Percentiles rank a stretch among this genome's conserved stretches.
Conservation (phyloP, 2,888 invertebrate species). For the Rhopalosiphum nymphaeae region DNA sequence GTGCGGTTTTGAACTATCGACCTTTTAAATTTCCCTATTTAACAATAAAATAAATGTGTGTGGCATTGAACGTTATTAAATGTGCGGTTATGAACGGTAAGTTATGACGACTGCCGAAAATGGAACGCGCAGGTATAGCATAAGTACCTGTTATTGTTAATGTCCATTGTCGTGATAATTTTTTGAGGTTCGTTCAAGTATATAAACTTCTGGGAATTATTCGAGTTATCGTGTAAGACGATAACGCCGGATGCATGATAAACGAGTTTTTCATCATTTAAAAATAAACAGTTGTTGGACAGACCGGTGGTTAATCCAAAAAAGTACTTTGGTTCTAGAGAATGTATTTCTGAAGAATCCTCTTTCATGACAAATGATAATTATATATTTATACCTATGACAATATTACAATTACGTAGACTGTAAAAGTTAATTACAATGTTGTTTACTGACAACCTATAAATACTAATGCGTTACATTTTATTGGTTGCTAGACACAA, state of each 20-base stretch:
- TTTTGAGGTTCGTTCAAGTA: slow-evolving; percentile 78
- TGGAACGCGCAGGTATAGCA: not conserved
- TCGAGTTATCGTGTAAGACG: slow-evolving; percentile 80
- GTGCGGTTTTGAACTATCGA: too few relatives aligned
- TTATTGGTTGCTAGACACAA: not conserved
- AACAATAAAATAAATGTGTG: too few relatives aligned
- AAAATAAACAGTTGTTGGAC: slow-evolving; percentile 25
- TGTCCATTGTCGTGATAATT: slow-evolving; percentile 75
- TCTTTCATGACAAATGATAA: not conserved
- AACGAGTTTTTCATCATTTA: slow-evolving; percentile 78
- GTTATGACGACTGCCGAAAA: too few relatives aligned
- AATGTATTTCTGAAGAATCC: not conserved
- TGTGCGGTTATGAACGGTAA: too few relatives aligned
- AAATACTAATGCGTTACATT: not conserved
- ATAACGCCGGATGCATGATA: slow-evolving; percentile 85
- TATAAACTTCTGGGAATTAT: slow-evolving; percentile 81
- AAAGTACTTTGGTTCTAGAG: slow-evolving; percentile 22
- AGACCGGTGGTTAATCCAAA: slow-evolving; percentile 17
- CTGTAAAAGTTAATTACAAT: not conserved
- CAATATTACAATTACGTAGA: not conserved
- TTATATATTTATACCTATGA: not conserved
- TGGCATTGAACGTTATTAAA: too few relatives aligned
- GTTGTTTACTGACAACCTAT: not conserved
- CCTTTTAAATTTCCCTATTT: too few relatives aligned
- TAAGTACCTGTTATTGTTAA: slow-evolving; percentile 78